Base-by-base conservation (phyloP, 2,888 invertebrate genomes). In the Drosophila maculinotata region DNA sequence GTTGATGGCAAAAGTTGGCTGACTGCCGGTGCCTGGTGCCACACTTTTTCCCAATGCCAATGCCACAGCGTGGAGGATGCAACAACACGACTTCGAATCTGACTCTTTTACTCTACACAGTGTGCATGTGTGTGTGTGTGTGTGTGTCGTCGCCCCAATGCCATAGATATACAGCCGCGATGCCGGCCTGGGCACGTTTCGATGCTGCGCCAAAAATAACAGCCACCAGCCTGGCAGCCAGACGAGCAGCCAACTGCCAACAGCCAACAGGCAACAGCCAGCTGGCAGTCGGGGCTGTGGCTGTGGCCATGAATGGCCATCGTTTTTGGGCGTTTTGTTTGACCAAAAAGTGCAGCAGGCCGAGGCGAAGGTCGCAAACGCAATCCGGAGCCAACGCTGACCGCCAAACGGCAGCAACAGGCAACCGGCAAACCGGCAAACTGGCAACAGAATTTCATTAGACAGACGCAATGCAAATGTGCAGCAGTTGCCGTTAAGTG, bases 41-140 rank as follows among this genome's bases (percentile, higher is more conserved):
- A 83, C 82, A 87, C 64, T 87, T 79, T 80, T 76, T 65, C 52
- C 73, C 82, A 83, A 83, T 83, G 82, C 87, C 82, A 83, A 82
- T 87, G 82, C 85, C 87, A 73, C 76, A 66, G 41, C 56, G 54
- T 52, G 58, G 70, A 69, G 76, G 65, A 85, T 73, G 83, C 76
- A 66, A 52, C 56, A 62, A 49, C 79, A 62, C 64, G 63, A 73
- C 70, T 60, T 41, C 56, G 57, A 67, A 42, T 71, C 72, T 62
- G 45, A 70, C 56, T 54, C 45, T 38, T 25, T 38, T 25, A 1
- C 30, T 10, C 17, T 44, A n/a, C n/a, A n/a, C n/a, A n/a, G n/a
- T n/a, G 30, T 48, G 20, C 44, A n/a, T 41, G 17, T 39, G 15
- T 47, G 31, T 38, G 3, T 47, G 26, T 10, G 25, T 39, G 38